Base-by-base conservation (phyloP, 1,140 invertebrate species). In the Periplaneta americana region DNA sequence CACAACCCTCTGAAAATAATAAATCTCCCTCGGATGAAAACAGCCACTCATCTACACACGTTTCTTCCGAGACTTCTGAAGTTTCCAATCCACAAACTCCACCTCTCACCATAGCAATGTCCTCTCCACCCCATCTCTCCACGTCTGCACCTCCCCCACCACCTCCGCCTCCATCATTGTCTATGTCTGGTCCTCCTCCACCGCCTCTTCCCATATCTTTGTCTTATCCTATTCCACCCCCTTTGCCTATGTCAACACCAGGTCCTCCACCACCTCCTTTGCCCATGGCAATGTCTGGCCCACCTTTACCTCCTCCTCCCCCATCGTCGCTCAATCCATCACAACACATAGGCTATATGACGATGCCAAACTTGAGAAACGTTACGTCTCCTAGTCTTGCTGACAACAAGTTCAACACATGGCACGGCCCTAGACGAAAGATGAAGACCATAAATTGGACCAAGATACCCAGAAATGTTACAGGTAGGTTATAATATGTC, bases 391-490 rank as follows among this genome's bases (percentile, higher is more conserved):
- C 17, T 15, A 31, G 34, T 3, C 9, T 34, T 34, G 35, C 33
- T n/a, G 76, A 36, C n/a, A 28, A 28, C 76, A 36, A 78, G n/a
- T 78, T 34, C 75, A 75, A 34, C 15, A 75, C 75, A 8, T 33
- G 34, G 34, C 34, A 34, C 18, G 32, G 75, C 32, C 75, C 79
- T 66, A 37, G 66, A 31, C 85, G 83, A 48, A 88, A 88, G 83
- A 87, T 88, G 86, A 87, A 88, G 82, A 86, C 87, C 31, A 74
- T 89, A 1, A 89, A 90, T 79, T 89, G 88, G 88, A 87, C 84
- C 9, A 88, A 89, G 84, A 36, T 78, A n/a, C 76, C 76, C 13
- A 34, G n/a, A 22, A 78, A 34, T 28, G 66, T 82, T 48, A 83
- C 85, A 10, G 84, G 85, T 85, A 81, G 83, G 39, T 79, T 36